Conservation (phyloP, 1,140 invertebrate species). For the Zaprionus vittiger region DNA sequence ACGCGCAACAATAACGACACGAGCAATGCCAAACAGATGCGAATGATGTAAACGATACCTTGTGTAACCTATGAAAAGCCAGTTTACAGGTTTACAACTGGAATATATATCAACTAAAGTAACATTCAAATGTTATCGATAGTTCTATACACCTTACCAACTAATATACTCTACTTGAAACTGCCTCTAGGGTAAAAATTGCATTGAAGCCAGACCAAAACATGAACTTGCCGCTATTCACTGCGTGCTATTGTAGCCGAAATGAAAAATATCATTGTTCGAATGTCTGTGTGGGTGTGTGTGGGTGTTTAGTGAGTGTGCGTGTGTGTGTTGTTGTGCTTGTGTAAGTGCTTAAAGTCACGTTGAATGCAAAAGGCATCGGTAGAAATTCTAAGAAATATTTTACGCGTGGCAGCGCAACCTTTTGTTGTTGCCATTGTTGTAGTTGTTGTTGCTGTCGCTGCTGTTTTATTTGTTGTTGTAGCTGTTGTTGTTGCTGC, state of each 20-base stretch:
- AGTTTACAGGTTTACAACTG: no score
- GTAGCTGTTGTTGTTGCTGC: conserved; percentile 18
- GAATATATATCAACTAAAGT: no score
- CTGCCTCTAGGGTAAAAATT: conserved; percentile 10
- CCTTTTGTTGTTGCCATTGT: conserved; percentile 52
- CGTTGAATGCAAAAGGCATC: conserved; percentile 63
- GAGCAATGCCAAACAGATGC: neutral
- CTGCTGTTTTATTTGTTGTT: conserved; percentile 16
- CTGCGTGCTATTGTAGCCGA: conserved; percentile 38
- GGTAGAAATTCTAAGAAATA: conserved; percentile 71
- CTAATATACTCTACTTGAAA: neutral
- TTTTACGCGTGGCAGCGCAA: conserved; percentile 75
- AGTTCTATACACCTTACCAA: neutral
- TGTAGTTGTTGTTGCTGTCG: conserved; percentile 24
- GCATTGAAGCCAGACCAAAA: conserved; percentile 29
- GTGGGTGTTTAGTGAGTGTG: conserved; percentile 5
- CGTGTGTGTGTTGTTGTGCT: conserved; percentile 14
- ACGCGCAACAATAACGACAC: conserved; percentile 31
- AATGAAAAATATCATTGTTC: conserved; percentile 28
- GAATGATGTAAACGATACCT: neutral
- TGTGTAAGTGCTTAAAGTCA: conserved; percentile 57
- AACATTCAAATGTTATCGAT: no score
- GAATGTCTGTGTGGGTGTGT: neutral
- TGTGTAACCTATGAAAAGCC: neutral
- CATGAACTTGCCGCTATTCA: conserved; percentile 42